Conservation (phyloP, 2,888 invertebrate genomes). For the Heliconius ismenius region DNA sequence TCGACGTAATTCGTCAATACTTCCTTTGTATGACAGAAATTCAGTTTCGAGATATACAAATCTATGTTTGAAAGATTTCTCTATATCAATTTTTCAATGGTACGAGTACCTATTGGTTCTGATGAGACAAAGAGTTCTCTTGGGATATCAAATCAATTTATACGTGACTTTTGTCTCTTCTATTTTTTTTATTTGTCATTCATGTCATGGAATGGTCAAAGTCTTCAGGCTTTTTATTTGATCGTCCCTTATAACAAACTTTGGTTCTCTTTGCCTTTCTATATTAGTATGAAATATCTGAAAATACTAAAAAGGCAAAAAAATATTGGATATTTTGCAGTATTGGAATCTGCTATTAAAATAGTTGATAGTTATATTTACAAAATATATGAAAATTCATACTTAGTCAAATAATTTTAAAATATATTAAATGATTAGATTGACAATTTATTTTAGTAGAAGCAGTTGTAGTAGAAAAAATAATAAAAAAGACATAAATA, state of each 20-base stretch:
- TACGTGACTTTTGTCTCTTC: constrained; percentile 8
- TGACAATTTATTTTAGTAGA: too few species aligned
- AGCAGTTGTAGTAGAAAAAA: too few species aligned
- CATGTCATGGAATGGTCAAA: constrained; percentile 10
- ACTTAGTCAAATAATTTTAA: too few species aligned
- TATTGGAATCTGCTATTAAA: too few species aligned
- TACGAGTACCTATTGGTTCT: not conserved
- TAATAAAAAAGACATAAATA: too few species aligned
- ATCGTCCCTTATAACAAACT: not conserved
- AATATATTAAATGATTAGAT: too few species aligned
- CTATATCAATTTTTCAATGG: not conserved
- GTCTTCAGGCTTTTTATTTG: constrained; percentile 1
- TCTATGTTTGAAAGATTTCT: not conserved
- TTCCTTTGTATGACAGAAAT: not conserved
- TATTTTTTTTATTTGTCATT: constrained; percentile 11
- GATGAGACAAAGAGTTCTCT: constrained; percentile 7
- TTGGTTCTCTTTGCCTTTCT: not conserved
- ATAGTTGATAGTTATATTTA: too few species aligned
- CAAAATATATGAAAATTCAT: too few species aligned
- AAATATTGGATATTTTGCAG: not conserved
- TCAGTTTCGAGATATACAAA: not conserved
- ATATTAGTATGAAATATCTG: not conserved
- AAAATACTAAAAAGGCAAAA: not conserved
- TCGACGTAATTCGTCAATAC: not conserved
- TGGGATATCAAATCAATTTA: not conserved